Evolutionary conservation across 2,797 vertebrate species (phyloP).

Genomic region (Chaetodon trifasciatus): DNA sequence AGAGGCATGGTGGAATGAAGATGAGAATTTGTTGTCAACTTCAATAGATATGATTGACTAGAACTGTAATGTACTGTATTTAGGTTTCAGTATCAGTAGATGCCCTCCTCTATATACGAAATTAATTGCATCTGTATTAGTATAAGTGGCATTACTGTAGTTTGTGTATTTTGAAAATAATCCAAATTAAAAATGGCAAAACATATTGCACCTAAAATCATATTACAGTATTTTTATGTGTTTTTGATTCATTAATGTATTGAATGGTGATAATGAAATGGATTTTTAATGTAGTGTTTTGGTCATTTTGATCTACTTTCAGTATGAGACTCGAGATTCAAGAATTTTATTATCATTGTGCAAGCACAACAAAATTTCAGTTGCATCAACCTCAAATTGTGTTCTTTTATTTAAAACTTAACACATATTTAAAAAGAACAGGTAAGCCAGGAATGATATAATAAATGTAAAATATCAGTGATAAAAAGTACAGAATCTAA

Average conservation of each 20-base stretch:
- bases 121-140: not conserved
- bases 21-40: not conserved
- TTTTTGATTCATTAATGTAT: not conserved
- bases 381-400: not conserved
- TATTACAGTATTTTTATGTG: not conserved
- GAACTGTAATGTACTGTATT: not conserved
- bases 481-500: not conserved
- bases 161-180: not conserved
- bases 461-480: too few species aligned
- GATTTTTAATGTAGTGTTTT: not conserved
- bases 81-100: not conserved
- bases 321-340: not conserved
- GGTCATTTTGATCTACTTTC: not conserved
- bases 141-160: not conserved
- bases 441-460: not conserved
- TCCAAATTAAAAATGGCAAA: not conserved
- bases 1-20: not conserved
- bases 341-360: not conserved
- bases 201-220: not conserved
- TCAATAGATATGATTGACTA: not conserved
- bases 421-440: not conserved
- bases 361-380: not conserved
- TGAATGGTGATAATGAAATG: not conserved
- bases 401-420: not conserved
- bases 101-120: not conserved